These are phyloP conservation scores for Pemphigus obesinymphae DNA, from an alignment of 1,140 invertebrate species.

Conservation along the genomic window DNA sequence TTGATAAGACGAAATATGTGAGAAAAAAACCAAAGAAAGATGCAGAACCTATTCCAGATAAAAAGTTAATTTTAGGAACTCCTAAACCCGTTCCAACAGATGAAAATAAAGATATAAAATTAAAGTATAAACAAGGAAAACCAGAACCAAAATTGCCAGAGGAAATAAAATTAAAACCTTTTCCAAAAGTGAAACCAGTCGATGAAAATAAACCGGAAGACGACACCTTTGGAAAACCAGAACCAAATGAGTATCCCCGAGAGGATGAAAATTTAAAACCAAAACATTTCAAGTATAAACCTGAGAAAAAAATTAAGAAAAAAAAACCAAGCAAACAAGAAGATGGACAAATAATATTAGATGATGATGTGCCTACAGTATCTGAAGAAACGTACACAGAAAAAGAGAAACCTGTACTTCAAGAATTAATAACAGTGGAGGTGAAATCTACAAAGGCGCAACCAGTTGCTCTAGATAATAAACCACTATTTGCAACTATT, in stretches of 20 bases:
- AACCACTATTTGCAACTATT: slow-evolving; percentile 58
- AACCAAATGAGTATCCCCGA: slow-evolving; percentile 41
- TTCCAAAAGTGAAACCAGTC: slow-evolving; percentile 17
- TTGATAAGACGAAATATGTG: slow-evolving; percentile 11
- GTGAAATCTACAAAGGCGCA: slow-evolving; percentile 53
- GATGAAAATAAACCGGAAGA: slow-evolving; percentile 31
- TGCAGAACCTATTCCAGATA: slow-evolving; percentile 43
- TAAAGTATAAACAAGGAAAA: slow-evolving; percentile 52
- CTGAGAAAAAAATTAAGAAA: slow-evolving; percentile 13
- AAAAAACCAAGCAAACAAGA: not conserved
- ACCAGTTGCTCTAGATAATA: slow-evolving; percentile 50
- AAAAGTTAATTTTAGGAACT: slow-evolving; percentile 51
- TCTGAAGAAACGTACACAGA: not conserved
- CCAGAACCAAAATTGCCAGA: slow-evolving; percentile 47
- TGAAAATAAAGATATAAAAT: slow-evolving; percentile 51
- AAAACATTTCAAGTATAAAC: slow-evolving; percentile 13
- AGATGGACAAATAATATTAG: slow-evolving; percentile 45
- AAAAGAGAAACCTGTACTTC: not conserved
- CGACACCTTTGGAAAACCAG: slow-evolving; percentile 42
- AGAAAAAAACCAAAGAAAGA: slow-evolving; percentile 48
- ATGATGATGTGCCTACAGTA: slow-evolving; percentile 36
- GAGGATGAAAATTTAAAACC: slow-evolving; percentile 43
- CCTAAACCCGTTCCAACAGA: slow-evolving; percentile 49
- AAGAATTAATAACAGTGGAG: slow-evolving; percentile 50
- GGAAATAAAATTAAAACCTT: slow-evolving; percentile 46